These are phyloP conservation scores for Eurytoma californica DNA, from an alignment of 2,888 invertebrate genomes.

Conservation along the genomic window DNA sequence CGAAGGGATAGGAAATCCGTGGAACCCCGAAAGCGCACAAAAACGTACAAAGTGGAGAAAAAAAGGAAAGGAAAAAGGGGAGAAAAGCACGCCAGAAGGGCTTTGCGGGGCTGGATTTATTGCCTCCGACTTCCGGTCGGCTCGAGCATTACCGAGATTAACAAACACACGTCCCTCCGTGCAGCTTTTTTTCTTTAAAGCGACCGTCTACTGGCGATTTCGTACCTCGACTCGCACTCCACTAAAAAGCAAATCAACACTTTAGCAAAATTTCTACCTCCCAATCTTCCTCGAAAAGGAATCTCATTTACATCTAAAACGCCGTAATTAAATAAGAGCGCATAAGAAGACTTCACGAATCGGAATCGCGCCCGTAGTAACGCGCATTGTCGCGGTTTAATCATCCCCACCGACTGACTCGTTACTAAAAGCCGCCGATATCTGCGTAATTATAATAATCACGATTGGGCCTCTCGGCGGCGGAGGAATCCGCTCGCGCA, in stretches of 20 bases:
- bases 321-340: background rate
- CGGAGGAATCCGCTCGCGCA: background rate
- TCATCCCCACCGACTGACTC: background rate
- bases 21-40: slow-evolving; percentile 29
- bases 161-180: slow-evolving; percentile 61
- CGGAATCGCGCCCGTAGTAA: background rate
- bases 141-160: slow-evolving; percentile 73
- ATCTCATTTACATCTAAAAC: too few relatives aligned
- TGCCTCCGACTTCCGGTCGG: slow-evolving; percentile 69
- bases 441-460: slow-evolving; percentile 8
- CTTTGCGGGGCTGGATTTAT: slow-evolving; percentile 67
- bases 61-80: slow-evolving; percentile 58
- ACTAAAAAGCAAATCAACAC: too few relatives aligned
- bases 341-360: too few relatives aligned
- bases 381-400: background rate
- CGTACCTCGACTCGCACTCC: background rate
- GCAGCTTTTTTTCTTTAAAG: slow-evolving; percentile 8
- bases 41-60: slow-evolving; percentile 54
- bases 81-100: slow-evolving; percentile 48
- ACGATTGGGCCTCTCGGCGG: background rate
- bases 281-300: too few relatives aligned
- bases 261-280: too few relatives aligned
- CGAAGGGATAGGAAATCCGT: slow-evolving; percentile 29
- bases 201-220: slow-evolving; percentile 18
- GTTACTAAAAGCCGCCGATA: slow-evolving; percentile 26